phyloP scores from a whole-genome alignment of 1,140 invertebrate species.

The Calliopsis andreniformis region DNA sequence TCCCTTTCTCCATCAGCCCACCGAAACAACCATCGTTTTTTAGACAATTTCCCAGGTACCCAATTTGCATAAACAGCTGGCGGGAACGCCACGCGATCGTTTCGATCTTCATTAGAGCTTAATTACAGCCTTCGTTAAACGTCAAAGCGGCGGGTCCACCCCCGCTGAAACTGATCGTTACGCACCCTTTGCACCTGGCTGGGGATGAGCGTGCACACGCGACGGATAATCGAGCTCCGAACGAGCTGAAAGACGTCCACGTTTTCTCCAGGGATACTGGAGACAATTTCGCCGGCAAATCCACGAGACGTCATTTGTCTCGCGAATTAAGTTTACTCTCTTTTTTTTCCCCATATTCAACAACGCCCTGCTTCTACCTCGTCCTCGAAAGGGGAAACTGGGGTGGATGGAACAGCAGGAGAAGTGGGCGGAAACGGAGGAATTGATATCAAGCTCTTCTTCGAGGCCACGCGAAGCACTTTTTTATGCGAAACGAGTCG shows the following conservation, averaged over 20 bases:
- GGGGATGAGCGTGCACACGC: neutral
- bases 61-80: constrained; percentile 45
- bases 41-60: constrained; percentile 25
- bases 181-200: constrained; percentile 5
- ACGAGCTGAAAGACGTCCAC: neutral
- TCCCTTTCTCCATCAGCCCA: too few relatives aligned
- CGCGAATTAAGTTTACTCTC: constrained; percentile 62
- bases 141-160: constrained; percentile 3
- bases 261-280: constrained; percentile 25
- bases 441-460: constrained; percentile 54
- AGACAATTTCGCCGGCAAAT: constrained; percentile 57
- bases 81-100: constrained; percentile 15
- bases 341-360: constrained; percentile 48
- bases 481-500: constrained; percentile 30
- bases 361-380: constrained; percentile 20
- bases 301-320: constrained; percentile 49
- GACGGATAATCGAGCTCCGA: constrained; percentile 30
- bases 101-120: constrained; percentile 52
- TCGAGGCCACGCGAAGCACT: constrained; percentile 7
- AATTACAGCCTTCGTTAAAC: constrained; percentile 20
- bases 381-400: neutral
- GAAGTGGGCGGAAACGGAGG: neutral
- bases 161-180: too few relatives aligned
- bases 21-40: constrained; percentile 1
- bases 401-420: neutral